Conservation (phyloP, 2,797 vertebrate species). For the Oryzias dopingdopingensis region DNA sequence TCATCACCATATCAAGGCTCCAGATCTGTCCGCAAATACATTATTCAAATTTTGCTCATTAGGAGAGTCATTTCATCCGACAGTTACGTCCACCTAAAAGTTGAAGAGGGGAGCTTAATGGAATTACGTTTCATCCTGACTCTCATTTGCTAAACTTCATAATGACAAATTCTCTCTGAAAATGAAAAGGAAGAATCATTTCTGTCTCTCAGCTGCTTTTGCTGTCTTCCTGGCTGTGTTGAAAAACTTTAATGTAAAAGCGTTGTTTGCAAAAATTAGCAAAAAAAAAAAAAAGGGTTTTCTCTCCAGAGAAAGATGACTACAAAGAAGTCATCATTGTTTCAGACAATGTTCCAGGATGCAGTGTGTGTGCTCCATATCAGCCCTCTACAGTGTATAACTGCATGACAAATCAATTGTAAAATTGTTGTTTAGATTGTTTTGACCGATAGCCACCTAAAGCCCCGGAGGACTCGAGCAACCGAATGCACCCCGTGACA, state of each 20-base stretch:
- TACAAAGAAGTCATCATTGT: conserved; percentile 25
- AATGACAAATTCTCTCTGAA: conserved; percentile 75
- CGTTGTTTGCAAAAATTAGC: conserved; percentile 33
- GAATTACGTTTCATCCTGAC: conserved; percentile 57
- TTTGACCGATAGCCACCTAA: conserved; percentile 60
- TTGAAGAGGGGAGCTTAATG: conserved; percentile 52
- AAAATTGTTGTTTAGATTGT: conserved; percentile 64
- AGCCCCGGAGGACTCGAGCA: conserved; percentile 54
- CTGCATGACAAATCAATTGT: conserved; percentile 70
- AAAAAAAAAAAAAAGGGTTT: conserved; percentile 26
- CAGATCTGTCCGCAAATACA: conserved; percentile 64
- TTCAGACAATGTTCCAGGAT: conserved; percentile 25
- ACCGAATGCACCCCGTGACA: conserved; percentile 43
- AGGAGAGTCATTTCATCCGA: conserved; percentile 65
- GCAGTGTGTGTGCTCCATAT: conserved; percentile 22
- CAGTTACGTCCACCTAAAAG: conserved; percentile 65
- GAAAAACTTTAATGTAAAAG: conserved; percentile 21
- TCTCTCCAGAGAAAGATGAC: conserved; percentile 11
- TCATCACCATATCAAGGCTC: conserved; percentile 58
- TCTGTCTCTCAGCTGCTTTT: neutral
- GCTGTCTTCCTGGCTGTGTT: conserved; percentile 18
- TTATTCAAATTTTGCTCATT: conserved; percentile 75
- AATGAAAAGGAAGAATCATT: conserved; percentile 39
- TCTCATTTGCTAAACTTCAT: conserved; percentile 63
- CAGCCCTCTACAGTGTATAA: conserved; percentile 48